phyloP scores from a whole-genome alignment of 2,888 invertebrate genomes.

The Polyommatus iphigenia region DNA sequence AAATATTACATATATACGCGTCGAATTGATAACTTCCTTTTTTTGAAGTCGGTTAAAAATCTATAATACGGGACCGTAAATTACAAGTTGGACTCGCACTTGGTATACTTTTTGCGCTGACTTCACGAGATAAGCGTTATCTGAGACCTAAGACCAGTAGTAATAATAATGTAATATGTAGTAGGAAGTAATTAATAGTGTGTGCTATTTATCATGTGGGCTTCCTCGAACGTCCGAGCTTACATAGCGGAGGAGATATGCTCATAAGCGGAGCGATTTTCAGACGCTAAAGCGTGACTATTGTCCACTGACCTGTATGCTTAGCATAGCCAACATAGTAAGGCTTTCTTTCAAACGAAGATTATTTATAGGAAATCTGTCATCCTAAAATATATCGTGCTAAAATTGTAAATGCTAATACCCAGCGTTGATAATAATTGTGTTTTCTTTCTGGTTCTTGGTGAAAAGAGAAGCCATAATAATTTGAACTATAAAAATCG shows the following conservation, averaged over 20 bases:
- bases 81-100: not conserved
- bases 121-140: constrained; percentile 21
- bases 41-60: too few species aligned
- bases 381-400: too few species aligned
- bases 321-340: not conserved
- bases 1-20: too few species aligned
- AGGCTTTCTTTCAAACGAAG: not conserved
- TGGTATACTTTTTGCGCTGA: not conserved
- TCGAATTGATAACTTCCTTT: too few species aligned
- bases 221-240: constrained; percentile 50
- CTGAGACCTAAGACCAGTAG: not conserved
- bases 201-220: constrained; percentile 72
- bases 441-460: too few species aligned
- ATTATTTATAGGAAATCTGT: too few species aligned
- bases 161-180: constrained; percentile 62
- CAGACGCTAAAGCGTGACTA: too few species aligned
- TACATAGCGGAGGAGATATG: constrained; percentile 11
- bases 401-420: not conserved
- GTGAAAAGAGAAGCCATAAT: too few species aligned
- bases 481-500: too few species aligned
- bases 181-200: constrained; percentile 75
- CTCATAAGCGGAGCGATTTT: constrained; percentile 27
- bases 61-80: not conserved
- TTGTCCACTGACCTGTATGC: not conserved
- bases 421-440: too few species aligned